phyloP scores from a whole-genome alignment of 2,888 invertebrate genomes.

The Andrena bucephala region DNA sequence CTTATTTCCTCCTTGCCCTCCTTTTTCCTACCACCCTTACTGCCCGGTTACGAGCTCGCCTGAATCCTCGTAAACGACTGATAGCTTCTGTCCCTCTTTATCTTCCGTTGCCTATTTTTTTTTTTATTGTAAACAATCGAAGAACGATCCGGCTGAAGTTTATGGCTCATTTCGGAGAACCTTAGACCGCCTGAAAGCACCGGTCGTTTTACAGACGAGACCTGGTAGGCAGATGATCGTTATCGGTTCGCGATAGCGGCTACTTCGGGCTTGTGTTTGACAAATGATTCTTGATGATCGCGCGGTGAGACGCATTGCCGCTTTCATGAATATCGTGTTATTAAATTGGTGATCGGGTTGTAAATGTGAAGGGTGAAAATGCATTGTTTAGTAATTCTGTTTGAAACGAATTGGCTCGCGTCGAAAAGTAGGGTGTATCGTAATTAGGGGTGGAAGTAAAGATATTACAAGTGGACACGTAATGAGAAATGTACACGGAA shows the following conservation, averaged over 20 bases:
- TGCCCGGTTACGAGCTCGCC: slow-evolving; percentile 55
- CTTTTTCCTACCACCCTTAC: slow-evolving; percentile 21
- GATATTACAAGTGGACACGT: no score
- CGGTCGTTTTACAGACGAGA: background rate
- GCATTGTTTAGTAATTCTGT: no score
- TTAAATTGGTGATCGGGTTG: no score
- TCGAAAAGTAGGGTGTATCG: no score
- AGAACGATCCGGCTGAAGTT: slow-evolving; percentile 4
- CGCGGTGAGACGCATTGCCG: background rate
- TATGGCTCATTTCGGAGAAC: slow-evolving; percentile 5
- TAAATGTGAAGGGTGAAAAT: no score
- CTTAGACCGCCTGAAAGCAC: background rate
- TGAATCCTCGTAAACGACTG: slow-evolving; percentile 37
- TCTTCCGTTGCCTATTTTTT: background rate
- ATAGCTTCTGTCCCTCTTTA: slow-evolving; percentile 17
- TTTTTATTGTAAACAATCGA: slow-evolving; percentile 55
- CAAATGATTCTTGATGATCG: background rate
- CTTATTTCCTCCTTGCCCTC: slow-evolving; percentile 3
- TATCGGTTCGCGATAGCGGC: background rate
- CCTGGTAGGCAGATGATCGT: background rate
- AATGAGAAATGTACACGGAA: no score
- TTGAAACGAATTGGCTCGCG: no score
- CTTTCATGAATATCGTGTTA: background rate
- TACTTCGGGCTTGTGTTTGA: background rate
- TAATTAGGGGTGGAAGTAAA: no score